Evolutionary conservation across 2,888 invertebrate genomes (phyloP), one percentile per base, ranked within the genome.

Genomic region (Leptopilina syphax): DNA sequence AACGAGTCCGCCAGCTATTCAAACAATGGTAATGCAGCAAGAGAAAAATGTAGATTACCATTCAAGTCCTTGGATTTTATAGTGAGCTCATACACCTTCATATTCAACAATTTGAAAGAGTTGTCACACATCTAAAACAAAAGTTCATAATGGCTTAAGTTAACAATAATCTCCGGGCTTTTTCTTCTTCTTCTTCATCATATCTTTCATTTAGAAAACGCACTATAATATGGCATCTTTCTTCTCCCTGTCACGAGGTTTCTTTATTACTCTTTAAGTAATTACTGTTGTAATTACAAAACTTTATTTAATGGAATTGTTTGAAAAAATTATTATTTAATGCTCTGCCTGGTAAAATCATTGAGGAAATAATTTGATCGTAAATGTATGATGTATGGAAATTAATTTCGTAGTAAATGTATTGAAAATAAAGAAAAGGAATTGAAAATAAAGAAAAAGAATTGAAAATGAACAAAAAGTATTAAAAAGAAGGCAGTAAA

Each of bases 31-130:
- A 73, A 73, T 54, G 41, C 34, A 73, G 27, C 34, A 13, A 50
- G 50, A 68, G 70, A 57, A 73, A 13, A 57, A 73, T 73, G 70
- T 27, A 73, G 8, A 73, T 73, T 57, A 73, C 57, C 57, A 57
- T 54, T 54, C 34, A 57, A 54, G 50, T 12, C 50, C 18, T 18
- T 18, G 9, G 67, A 47, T 47, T 67, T 44, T 18, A 47, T 67
- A 67, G 44, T 67, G 44, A 10, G 18, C 70, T 54, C 24, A 50
- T 70, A 54, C 13, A 54, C 54, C 27, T 24, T 54, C 70, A 27
- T 70, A 70, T 54, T 34, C 70, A 70, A 54, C 50, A 54, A 27
- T 70, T 70, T 70, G 18, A 27, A 70, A 54, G 70, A 70, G 54
- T 70, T 70, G 9, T 70, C 27, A 70, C 18, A 68, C 50, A n/a